Evolutionary conservation across 2,113 vertebrate species (phyloP).

Genomic region (Callionymus lyra): DNA sequence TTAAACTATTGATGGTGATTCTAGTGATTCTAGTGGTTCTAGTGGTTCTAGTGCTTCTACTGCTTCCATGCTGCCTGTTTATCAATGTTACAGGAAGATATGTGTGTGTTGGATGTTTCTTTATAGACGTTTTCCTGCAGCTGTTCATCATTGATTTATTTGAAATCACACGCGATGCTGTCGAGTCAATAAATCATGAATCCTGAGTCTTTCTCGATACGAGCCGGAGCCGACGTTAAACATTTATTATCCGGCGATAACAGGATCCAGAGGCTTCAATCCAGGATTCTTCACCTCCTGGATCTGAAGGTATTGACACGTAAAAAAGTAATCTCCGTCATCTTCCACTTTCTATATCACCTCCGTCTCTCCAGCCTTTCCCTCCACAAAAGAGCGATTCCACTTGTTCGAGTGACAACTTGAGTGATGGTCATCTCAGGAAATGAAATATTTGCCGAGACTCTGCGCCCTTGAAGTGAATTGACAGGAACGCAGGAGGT

Average conservation of each 20-base stretch:
- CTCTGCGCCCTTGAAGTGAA: constrained; percentile 57
- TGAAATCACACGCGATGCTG: constrained; percentile 25
- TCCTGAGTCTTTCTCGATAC: too few relatives aligned
- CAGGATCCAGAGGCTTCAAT: constrained; percentile 4
- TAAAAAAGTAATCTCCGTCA: constrained; percentile 43
- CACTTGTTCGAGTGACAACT: constrained; percentile 48
- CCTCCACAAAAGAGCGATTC: constrained; percentile 43
- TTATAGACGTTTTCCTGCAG: constrained; percentile 25
- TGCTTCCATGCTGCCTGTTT: too few relatives aligned
- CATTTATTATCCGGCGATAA: background rate
- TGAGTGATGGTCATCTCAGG: constrained; percentile 57
- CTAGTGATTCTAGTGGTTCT: too few relatives aligned
- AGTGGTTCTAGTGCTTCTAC: too few relatives aligned
- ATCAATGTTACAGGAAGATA: too few relatives aligned
- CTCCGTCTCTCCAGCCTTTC: constrained; percentile 26
- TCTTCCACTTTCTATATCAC: constrained; percentile 42
- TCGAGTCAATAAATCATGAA: constrained; percentile 9
- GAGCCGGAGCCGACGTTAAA: too few relatives aligned
- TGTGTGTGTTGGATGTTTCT: constrained; percentile 5
- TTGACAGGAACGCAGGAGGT: constrained; percentile 44
- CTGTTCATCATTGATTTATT: constrained; percentile 19
- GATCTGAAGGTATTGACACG: constrained; percentile 42
- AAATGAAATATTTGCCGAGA: constrained; percentile 61
- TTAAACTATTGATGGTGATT: constrained; percentile 8
- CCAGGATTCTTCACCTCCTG: constrained; percentile 27